Evolutionary conservation across 2,888 invertebrate genomes (phyloP), one percentile per base, ranked within the genome.

Genomic region (Parnassius mnemosyne): DNA sequence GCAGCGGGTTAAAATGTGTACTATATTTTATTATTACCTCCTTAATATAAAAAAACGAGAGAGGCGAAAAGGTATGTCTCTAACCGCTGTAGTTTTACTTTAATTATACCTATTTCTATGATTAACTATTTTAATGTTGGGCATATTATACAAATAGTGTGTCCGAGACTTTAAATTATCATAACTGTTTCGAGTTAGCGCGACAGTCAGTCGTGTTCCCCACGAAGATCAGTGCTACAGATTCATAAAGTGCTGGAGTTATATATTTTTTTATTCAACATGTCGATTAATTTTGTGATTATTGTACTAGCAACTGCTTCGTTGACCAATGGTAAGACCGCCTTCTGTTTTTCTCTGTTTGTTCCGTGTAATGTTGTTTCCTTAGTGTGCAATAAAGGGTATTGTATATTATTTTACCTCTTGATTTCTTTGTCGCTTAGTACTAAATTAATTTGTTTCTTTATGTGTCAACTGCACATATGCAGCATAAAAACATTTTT

Each of bases 211-310:
- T 61, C 43, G 61, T 9, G 51, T 46, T 52, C 41, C 44, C 34
- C 11, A 10, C 61, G 61, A 25, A 34, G 53, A 46, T 53, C 46
- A 16, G 10, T 20, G 44, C 50, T 9, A 25, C 53, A 12, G 9
- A 10, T 3, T 42, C 10, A 25, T 20, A 43, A 10, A 16, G 42
- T 43, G 50, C 54, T 43, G 16, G 9, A 41, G 13, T 49, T 42
- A 50, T 20, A 10, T 16, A n/a, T 50, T 16, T 16, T 34, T 16
- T 44, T 13, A 7, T 3, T 51, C 7, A 54, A 49, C 3, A 34
- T 51, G 34, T 63, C 55, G 43, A 73, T 72, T 69, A 71, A 69
- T 60, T 56, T 63, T 25, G 53, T 69, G 13, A 12, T 70, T 25
- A 53, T 52, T 42, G 56, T 72, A 1, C 49, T 70, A 16, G 63